Percentiles rank a stretch among this genome's conserved stretches.
Conservation (phyloP, 2,888 invertebrate genomes). For the Dexiosoma caninum region DNA sequence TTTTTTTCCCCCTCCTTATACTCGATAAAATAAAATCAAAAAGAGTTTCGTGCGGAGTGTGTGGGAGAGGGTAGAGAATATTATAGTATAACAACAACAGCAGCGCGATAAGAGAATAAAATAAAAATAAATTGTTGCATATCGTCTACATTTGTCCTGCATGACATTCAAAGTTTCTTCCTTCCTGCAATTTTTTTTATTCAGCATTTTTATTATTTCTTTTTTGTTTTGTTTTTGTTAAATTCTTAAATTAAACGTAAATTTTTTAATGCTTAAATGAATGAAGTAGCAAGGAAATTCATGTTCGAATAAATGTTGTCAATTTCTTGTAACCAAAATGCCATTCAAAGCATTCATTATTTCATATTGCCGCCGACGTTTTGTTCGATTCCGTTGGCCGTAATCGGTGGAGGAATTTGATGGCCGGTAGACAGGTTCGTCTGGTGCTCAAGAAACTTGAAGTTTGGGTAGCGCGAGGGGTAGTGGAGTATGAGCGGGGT, state of each 20-base stretch:
- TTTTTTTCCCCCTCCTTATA: neutral
- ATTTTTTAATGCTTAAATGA: constrained; percentile 39
- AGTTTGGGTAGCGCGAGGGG: too few relatives aligned
- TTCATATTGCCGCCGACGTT: too few relatives aligned
- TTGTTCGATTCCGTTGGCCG: too few relatives aligned
- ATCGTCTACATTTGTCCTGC: constrained; percentile 60
- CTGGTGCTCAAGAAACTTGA: too few relatives aligned
- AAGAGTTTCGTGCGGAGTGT: neutral
- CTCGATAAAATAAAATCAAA: neutral
- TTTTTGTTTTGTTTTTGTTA: neutral
- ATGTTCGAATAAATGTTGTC: constrained; percentile 28
- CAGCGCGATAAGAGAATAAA: constrained; percentile 30
- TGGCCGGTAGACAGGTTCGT: too few relatives aligned
- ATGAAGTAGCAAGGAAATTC: constrained; percentile 37
- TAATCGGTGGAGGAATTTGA: too few relatives aligned
- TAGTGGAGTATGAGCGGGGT: too few relatives aligned
- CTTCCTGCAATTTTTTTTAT: constrained; percentile 18
- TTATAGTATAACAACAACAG: too few relatives aligned
- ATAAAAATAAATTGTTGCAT: constrained; percentile 55
- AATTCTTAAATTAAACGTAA: constrained; percentile 47
- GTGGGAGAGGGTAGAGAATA: neutral
- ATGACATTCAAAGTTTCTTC: constrained; percentile 60
- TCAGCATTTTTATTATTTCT: constrained; percentile 5
- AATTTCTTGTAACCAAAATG: neutral
- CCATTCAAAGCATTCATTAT: too few relatives aligned